Base-by-base conservation (phyloP, 2,888 invertebrate genomes). In the Elgonia sp. region DNA sequence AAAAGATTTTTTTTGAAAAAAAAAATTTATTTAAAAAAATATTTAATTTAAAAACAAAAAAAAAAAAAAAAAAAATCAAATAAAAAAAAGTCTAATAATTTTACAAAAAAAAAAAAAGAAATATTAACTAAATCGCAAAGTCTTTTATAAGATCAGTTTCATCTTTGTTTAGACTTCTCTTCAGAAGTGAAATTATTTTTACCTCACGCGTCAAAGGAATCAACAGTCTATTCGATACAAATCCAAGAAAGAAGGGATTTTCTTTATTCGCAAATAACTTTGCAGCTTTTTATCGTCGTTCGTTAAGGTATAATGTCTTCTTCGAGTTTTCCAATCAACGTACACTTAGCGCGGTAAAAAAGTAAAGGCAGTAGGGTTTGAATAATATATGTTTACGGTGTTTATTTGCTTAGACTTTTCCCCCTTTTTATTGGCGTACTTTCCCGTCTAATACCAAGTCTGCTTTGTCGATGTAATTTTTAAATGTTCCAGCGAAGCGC, bases 241-340 rank as follows among this genome's bases (percentile, higher is more conserved):
- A 86, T 86, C 73, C 67, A 65, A 37, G 69, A 75, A 75, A 80
- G 50, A 76, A 63, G 21, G 63, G 86, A 75, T 86, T 86, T 70
- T 55, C 65, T 65, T 86, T 63, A 85, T 81, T 85, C 80, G 85
- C 76, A 86, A 86, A 86, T 81, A 86, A 81, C 67, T 76, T 70
- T n/a, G 46, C 40, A 42, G 70, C 55, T 76, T 81, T 86, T 62
- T 80, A 86, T 69, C 62, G 69, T 67, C 57, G 18, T 69, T 69
- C 12, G 46, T 16, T n/a, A 39, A 16, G 81, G 81, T 75, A 75
- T 75, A 80, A 84, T 67, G 84, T 75, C 75, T 73, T 85, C 69
- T 29, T 81, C 85, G 69, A 85, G 63, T 81, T 76, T 69, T 16
- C 46, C 86, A 86, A 86, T 86, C 81, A 86, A 70, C 53, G 70